phyloP scores from a whole-genome alignment of 2,888 invertebrate genomes.

The Pandemis corylana region DNA sequence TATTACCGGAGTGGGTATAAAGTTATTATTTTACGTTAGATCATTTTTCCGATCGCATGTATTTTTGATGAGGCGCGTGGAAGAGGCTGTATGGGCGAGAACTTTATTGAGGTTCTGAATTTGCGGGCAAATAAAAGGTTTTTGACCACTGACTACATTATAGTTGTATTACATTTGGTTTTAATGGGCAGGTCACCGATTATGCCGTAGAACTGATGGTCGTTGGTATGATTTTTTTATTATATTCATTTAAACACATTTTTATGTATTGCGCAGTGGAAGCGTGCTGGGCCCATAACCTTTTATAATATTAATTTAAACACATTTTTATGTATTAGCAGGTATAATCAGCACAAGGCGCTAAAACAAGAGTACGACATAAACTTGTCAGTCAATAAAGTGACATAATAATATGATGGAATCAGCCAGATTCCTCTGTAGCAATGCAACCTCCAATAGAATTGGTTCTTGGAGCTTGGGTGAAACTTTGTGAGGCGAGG shows the following conservation, averaged over 20 bases:
- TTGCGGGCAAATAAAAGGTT: conserved; percentile 4
- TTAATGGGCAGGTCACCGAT: too few relatives aligned
- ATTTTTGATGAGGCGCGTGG: conserved; percentile 34
- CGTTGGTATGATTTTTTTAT: neutral
- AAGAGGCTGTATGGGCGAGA: conserved; percentile 14
- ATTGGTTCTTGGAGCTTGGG: too few relatives aligned
- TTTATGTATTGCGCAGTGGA: neutral
- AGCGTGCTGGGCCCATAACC: conserved; percentile 35
- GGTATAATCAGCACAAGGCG: too few relatives aligned
- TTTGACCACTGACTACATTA: neutral
- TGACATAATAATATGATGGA: too few relatives aligned
- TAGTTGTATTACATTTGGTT: neutral
- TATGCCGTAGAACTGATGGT: too few relatives aligned
- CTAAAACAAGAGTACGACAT: too few relatives aligned
- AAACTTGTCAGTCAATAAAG: too few relatives aligned
- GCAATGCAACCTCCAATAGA: too few relatives aligned
- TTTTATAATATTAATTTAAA: neutral
- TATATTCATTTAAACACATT: too few relatives aligned
- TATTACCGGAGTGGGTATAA: conserved; percentile 54
- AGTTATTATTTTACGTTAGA: conserved; percentile 40
- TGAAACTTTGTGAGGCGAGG: too few relatives aligned
- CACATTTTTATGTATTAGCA: too few relatives aligned
- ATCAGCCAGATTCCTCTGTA: too few relatives aligned
- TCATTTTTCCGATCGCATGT: conserved; percentile 32
- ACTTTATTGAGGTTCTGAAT: neutral